Evolutionary conservation across 2,113 vertebrate species (phyloP).

Genomic region (Dipodomys merriami): DNA sequence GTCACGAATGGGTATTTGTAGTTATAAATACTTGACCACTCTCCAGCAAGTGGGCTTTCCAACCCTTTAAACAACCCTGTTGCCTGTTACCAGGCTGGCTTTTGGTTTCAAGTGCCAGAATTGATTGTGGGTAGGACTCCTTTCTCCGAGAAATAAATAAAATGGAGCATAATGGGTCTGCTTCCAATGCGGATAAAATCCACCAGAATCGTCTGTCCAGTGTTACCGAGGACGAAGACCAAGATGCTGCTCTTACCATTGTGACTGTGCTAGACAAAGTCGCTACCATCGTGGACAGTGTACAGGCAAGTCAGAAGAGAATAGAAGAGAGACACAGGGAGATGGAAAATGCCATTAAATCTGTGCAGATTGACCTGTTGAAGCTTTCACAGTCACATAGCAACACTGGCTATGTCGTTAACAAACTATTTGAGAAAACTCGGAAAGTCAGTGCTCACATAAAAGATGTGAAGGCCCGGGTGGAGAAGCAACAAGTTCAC

Average conservation of each 20-base stretch:
- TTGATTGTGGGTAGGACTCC: conserved; percentile 32
- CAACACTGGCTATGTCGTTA: conserved; percentile 90
- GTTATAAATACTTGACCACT: conserved; percentile 87
- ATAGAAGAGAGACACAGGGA: conserved; percentile 95
- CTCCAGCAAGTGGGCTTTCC: conserved; percentile 85
- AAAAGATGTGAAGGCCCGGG: conserved; percentile 93
- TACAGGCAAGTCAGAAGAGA: conserved; percentile 95
- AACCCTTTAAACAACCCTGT: conserved; percentile 84
- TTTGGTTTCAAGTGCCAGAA: conserved; percentile 76
- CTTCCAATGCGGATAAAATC: conserved; percentile 86
- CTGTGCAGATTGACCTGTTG: conserved; percentile 94
- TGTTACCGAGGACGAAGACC: conserved; percentile 91
- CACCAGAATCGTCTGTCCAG: conserved; percentile 88
- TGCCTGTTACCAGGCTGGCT: conserved; percentile 81
- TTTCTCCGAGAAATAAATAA: conserved; percentile 65
- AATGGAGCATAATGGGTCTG: conserved; percentile 89
- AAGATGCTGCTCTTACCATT: conserved; percentile 93
- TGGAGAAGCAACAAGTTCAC: conserved; percentile 92
- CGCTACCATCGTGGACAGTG: conserved; percentile 94
- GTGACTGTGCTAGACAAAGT: conserved; percentile 96
- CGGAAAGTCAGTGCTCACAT: conserved; percentile 95
- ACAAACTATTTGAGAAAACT: conserved; percentile 97
- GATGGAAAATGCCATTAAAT: conserved; percentile 93
- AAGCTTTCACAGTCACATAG: conserved; percentile 94
- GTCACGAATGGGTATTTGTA: conserved; percentile 86